Base-by-base conservation (phyloP, 2,888 invertebrate species). In the Craniophora ligustri region DNA sequence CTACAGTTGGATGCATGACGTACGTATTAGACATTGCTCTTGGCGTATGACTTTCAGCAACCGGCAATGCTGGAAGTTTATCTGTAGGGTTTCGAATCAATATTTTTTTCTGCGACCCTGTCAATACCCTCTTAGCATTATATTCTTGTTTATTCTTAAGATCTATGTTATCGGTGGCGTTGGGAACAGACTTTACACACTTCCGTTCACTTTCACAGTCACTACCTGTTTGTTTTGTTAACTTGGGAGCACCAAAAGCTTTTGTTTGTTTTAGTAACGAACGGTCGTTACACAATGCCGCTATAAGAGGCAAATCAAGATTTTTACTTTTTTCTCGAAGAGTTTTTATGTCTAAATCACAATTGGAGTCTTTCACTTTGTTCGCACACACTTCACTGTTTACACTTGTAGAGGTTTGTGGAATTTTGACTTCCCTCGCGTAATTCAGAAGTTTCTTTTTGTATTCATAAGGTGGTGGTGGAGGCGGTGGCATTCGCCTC, bases 241-340 rank as follows among this genome's bases (percentile, higher is more conserved):
- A 95, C 85, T 96, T 96, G 46, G 97, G 96, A 94, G 96, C 95
- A 66, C 96, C 97, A 83, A 97, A 97, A 15, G 97, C 97, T 87
- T 97, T 97, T 42, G 97, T 98, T 89, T 98, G 98, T 88, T 97
- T 97, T 55, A 98, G 93, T 78, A 98, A 94, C 56, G 98, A 97
- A 54, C 97, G 95, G 88, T 98, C 98, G 85, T 98, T 98, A 93
- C 98, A 98, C 72, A 98, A 94, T 10, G 98, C 98, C 56, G 98
- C 97, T 82, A 98, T 98, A 59, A 99, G 94, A 14, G 98, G 98
- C 86, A 98, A 94, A 90, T 98, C 98, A 79, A 98, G 94, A 84
- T 98, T 97, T 84, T 96, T 96, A 89, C 97, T 98, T 91, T 98
- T 97, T 89, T 98, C 98, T 54, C 98, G 95, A 60, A 98, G 93